Evolutionary conservation across 2,113 vertebrate genomes (phyloP).

Genomic region (Bufo bufo): DNA sequence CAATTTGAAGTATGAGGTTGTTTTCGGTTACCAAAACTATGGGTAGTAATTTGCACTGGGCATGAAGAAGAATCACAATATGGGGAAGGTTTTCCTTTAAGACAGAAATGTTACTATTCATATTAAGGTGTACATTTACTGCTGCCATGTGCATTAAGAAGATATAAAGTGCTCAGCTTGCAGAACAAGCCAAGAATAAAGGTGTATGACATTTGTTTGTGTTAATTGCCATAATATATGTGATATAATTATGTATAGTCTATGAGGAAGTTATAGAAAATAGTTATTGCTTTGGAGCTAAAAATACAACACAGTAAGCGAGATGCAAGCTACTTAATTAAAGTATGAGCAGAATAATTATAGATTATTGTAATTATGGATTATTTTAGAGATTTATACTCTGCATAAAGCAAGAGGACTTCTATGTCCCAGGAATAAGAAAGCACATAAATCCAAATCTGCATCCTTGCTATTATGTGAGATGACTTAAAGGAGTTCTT

Average conservation of each 20-base stretch:
- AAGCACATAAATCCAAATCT: background rate
- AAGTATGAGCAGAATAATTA: conserved; percentile 9
- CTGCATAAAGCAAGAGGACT: background rate
- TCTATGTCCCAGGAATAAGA: background rate
- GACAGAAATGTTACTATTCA: background rate
- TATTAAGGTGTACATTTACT: background rate
- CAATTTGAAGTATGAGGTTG: background rate
- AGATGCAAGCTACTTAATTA: background rate
- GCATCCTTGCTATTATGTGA: background rate
- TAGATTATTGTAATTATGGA: conserved; percentile 5
- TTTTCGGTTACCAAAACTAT: background rate
- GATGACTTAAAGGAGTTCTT: background rate
- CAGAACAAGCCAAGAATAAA: background rate
- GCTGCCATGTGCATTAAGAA: background rate
- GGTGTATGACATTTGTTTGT: background rate
- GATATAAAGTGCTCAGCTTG: background rate
- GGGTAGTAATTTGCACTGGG: background rate
- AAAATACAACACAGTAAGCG: background rate
- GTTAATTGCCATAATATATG: conserved; percentile 19
- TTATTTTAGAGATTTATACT: background rate
- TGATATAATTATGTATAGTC: background rate
- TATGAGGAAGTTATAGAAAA: conserved; percentile 5
- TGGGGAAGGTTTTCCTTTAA: background rate
- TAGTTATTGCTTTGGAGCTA: background rate
- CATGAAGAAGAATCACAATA: background rate